A percentile compares a stretch with the other conserved stretches of the same genome.
These are phyloP conservation scores for Staurois parvus DNA, from an alignment of 2,797 vertebrate species.

Conservation along the genomic window DNA sequence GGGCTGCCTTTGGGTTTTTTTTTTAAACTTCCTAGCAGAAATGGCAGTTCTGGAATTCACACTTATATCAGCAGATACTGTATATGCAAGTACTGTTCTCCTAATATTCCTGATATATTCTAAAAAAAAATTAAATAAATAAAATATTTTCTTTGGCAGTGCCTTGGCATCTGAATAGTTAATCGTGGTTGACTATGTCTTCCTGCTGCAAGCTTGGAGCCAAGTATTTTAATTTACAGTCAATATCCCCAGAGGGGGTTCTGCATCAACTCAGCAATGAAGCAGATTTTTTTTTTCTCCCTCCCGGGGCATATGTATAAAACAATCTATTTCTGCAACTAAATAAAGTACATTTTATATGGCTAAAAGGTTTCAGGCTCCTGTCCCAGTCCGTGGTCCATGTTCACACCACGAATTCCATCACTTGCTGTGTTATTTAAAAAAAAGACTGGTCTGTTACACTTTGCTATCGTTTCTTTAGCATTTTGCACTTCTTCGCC, in stretches of 20 bases:
- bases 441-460: not conserved
- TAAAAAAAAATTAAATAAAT: no score
- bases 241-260: constrained; percentile 37
- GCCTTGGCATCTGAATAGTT: not conserved
- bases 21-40: no score
- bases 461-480: not conserved
- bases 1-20: no score
- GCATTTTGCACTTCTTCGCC: not conserved
- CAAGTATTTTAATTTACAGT: constrained; percentile 41
- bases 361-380: not conserved
- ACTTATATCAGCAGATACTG: no score
- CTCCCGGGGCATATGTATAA: constrained; percentile 8
- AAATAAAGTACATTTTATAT: not conserved
- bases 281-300: not conserved
- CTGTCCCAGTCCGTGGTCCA: not conserved
- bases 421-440: not conserved
- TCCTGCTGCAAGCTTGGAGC: constrained; percentile 37
- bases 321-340: constrained; percentile 12
- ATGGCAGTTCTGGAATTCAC: no score
- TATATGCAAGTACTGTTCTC: no score
- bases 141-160: not conserved
- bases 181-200: constrained; percentile 27
- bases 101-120: no score
- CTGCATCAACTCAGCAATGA: constrained; percentile 16
- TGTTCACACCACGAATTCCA: not conserved